These are phyloP conservation scores for Drosophila quinaria DNA, from an alignment of 2,888 invertebrate species.

Conservation along the genomic window DNA sequence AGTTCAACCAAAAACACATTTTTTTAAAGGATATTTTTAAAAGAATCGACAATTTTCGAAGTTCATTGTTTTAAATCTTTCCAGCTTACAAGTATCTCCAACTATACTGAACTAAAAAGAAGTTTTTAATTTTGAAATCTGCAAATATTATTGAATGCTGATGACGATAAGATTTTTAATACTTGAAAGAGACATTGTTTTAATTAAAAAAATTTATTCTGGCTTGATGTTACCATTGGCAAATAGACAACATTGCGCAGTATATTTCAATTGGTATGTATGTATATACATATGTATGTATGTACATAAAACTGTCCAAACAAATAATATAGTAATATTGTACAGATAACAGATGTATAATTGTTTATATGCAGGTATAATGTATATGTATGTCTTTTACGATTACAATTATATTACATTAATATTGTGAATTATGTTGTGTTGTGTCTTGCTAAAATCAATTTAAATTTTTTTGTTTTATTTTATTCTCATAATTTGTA, in stretches of 20 bases:
- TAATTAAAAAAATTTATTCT: constrained; percentile 19
- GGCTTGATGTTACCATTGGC: neutral
- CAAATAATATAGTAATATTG: constrained; percentile 7
- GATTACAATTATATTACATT: constrained; percentile 21
- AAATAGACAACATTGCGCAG: constrained; percentile 9
- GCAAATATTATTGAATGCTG: too few species aligned
- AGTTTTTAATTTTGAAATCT: too few species aligned
- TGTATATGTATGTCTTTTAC: constrained; percentile 1
- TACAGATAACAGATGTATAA: constrained; percentile 42
- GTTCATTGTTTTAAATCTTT: too few species aligned
- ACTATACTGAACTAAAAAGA: too few species aligned
- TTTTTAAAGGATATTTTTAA: too few species aligned
- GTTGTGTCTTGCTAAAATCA: constrained; percentile 18
- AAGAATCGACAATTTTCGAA: too few species aligned
- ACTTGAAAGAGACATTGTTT: neutral
- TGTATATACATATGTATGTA: neutral
- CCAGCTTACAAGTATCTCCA: too few species aligned
- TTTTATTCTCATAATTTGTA: constrained; percentile 6
- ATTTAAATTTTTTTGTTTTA: neutral
- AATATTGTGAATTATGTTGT: constrained; percentile 9
- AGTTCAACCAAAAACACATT: too few species aligned
- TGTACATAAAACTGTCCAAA: constrained; percentile 38
- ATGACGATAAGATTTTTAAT: neutral
- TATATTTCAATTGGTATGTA: constrained; percentile 27
- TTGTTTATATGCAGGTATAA: constrained; percentile 24